Evolutionary conservation across 1,140 invertebrate genomes (phyloP).

Genomic region (Brachionus koreanus): DNA sequence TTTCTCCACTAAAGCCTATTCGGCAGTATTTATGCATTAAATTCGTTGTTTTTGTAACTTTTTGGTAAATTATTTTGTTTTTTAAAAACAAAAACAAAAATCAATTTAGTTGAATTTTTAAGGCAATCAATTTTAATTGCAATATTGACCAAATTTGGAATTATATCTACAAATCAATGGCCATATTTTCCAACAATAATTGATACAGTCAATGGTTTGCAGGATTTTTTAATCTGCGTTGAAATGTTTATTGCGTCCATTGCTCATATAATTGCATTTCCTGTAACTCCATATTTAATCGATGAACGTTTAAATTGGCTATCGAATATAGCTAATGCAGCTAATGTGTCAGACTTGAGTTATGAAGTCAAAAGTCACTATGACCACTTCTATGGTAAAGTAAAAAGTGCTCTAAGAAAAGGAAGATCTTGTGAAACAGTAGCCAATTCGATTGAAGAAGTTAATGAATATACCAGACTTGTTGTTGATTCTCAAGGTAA

Average conservation of each 20-base stretch:
- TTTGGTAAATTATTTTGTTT: constrained; percentile 72
- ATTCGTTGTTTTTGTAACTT: constrained; percentile 93
- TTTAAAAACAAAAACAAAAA: background rate
- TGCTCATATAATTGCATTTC: constrained; percentile 90
- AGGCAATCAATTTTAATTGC: constrained; percentile 87
- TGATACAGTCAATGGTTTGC: constrained; percentile 47
- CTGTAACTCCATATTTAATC: constrained; percentile 74
- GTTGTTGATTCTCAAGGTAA: constrained; percentile 9
- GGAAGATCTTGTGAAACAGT: background rate
- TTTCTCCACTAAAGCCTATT: constrained; percentile 84
- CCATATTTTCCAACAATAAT: constrained; percentile 42
- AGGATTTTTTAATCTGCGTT: constrained; percentile 92
- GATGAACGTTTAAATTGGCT: constrained; percentile 19
- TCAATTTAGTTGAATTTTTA: constrained; percentile 54
- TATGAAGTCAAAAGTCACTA: constrained; percentile 33
- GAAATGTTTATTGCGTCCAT: constrained; percentile 94
- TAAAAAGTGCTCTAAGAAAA: background rate
- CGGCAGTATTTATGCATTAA: constrained; percentile 97
- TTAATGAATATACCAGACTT: constrained; percentile 13
- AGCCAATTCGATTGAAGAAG: background rate
- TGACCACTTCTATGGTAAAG: constrained; percentile 30
- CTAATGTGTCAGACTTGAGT: constrained; percentile 35
- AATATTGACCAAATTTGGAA: constrained; percentile 72
- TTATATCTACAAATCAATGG: constrained; percentile 65
- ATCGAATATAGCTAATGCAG: constrained; percentile 36